phyloP scores from a whole-genome alignment of 35 echinoderm and acorn worm genomes.

The Apostichopus californicus region DNA sequence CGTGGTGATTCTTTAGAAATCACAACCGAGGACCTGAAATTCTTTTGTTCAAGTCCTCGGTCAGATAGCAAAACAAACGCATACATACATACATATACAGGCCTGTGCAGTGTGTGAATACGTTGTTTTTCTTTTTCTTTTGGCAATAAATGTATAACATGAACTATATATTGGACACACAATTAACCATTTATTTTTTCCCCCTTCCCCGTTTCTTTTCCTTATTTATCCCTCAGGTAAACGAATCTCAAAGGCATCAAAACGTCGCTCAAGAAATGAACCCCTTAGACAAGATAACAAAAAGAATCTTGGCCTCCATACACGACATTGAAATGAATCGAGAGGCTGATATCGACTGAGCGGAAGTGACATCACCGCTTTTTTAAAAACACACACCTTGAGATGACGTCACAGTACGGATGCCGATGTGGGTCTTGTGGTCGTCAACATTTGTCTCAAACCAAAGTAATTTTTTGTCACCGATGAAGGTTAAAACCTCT shows the following conservation, averaged over 20 bases:
- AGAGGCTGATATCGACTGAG: not conserved
- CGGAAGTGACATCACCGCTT: not conserved
- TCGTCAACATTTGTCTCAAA: not conserved
- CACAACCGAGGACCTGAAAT: too few species aligned
- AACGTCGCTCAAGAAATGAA: slow-evolving; percentile 1
- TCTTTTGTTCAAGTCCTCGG: too few species aligned
- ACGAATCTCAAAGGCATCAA: not conserved
- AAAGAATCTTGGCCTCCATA: not conserved
- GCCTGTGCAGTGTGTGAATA: too few species aligned
- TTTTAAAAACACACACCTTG: not conserved
- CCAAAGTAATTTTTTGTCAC: not conserved
- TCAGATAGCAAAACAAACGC: too few species aligned
- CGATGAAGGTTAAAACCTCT: not conserved
- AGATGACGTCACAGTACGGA: slow-evolving; percentile 5
- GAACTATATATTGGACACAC: too few species aligned
- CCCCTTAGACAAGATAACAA: not conserved
- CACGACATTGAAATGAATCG: not conserved
- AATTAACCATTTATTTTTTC: too few species aligned
- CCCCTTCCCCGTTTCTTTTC: not conserved
- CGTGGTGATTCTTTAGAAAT: too few species aligned
- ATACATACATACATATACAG: too few species aligned
- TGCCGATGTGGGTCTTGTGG: slow-evolving; percentile 4
- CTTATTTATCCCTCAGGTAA: not conserved
- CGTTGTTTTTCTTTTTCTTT: too few species aligned
- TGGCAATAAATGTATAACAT: too few species aligned